Evolutionary conservation across 1,140 invertebrate genomes (phyloP), one percentile per base, ranked within the genome.

Genomic region (Vanessa atalanta): DNA sequence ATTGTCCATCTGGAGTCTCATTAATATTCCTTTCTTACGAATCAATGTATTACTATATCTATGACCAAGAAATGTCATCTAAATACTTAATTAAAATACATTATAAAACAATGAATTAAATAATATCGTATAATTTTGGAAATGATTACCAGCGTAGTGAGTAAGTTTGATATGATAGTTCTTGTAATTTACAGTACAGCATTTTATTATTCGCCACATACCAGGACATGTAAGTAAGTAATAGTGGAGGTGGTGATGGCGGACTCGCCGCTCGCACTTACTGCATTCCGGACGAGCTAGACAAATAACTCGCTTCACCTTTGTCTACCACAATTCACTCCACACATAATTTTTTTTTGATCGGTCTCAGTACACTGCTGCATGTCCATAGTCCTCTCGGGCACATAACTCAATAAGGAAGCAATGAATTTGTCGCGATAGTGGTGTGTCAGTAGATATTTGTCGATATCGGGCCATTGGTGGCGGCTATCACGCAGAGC

Each of bases 271-370:
- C 23, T 20, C 53, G 53, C 53, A 57, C 51, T 53, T 16, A 23
- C 53, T 57, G 53, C 53, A 57, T 57, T 57, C 53, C 53, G 53
- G 53, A 57, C 53, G 53, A 57, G 53, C 53, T 57, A 57, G 53
- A 57, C 53, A 57, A 57, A 57, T 57, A 57, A 23, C 53, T 57
- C 53, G 53, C 53, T 16, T 57, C 53, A 57, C 53, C 53, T 57
- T 23, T 57, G 53, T 12, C 20, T 57, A 57, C 20, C 53, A 57
- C 53, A 20, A 57, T 23, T 7, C 16, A 23, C 53, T 23, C 3
- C 9, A 57, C 9, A 16, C 11, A 16, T 11, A 2, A 0, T 1
- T 12, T 23, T 23, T 20, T 0, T 12, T n/a, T 5, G 0, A 12
- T 20, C 20, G 16, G 6, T 57, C 9, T 12, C 20, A 12, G 23